phyloP scores from a whole-genome alignment of 2,888 invertebrate species.

The Biston betularia region DNA sequence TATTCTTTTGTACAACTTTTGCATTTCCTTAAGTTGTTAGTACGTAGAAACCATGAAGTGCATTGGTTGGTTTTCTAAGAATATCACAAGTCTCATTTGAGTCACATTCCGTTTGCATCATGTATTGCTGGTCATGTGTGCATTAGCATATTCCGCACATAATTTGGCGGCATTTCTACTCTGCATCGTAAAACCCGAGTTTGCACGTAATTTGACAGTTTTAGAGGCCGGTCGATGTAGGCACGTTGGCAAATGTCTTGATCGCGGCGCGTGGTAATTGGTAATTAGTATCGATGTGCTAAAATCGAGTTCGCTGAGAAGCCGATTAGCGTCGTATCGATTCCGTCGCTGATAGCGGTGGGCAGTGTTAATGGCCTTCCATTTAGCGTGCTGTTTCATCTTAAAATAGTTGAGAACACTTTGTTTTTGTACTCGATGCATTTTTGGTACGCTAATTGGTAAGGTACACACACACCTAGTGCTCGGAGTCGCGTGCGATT shows the following conservation, averaged over 20 bases:
- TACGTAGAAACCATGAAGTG: conserved; percentile 29
- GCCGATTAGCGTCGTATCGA: conserved; percentile 74
- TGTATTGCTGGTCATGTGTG: conserved; percentile 38
- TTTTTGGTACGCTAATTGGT: conserved; percentile 73
- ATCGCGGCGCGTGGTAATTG: conserved; percentile 69
- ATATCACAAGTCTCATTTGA: conserved; percentile 36
- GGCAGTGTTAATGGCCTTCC: conserved; percentile 75
- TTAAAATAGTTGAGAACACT: conserved; percentile 72
- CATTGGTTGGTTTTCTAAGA: conserved; percentile 32
- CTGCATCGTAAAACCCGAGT: conserved; percentile 38
- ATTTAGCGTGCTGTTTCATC: conserved; percentile 72
- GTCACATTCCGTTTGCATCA: conserved; percentile 37
- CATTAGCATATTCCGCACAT: conserved; percentile 35
- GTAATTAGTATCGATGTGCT: conserved; percentile 78
- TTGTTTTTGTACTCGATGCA: conserved; percentile 77
- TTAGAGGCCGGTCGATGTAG: conserved; percentile 41
- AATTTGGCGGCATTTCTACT: conserved; percentile 40
- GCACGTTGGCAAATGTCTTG: conserved; percentile 57
- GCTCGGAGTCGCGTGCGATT: conserved; percentile 62
- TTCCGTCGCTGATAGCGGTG: conserved; percentile 68
- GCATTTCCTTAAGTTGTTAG: conserved; percentile 1
- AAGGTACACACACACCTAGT: conserved; percentile 59
- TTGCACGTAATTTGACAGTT: conserved; percentile 42
- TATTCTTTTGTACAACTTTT: background rate
- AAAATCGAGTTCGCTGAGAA: conserved; percentile 70